Conservation (phyloP, 2,888 invertebrate species). For the Zygaena filipendulae region DNA sequence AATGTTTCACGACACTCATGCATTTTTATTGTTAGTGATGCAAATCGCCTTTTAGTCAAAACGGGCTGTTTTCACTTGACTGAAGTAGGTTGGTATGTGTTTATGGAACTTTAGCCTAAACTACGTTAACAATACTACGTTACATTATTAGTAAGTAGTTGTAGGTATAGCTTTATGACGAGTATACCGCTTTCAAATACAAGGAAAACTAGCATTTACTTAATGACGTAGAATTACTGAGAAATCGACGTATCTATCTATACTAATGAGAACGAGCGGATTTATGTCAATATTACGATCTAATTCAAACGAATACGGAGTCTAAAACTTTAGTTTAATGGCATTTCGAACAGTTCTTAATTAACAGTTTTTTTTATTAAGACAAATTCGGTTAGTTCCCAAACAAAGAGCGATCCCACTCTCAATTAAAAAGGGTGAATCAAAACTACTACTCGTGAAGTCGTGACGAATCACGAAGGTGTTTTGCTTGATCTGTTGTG, state of each 20-base stretch:
- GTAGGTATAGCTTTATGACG: background rate
- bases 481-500: slow-evolving; percentile 53
- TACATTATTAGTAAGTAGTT: background rate
- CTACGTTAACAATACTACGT: too few relatives aligned
- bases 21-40: too few relatives aligned
- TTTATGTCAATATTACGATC: slow-evolving; percentile 28
- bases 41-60: too few relatives aligned
- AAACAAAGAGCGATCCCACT: slow-evolving; percentile 62
- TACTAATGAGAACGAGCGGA: too few relatives aligned
- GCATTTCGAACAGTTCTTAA: slow-evolving; percentile 61
- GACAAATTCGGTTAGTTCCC: slow-evolving; percentile 63
- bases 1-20: too few relatives aligned
- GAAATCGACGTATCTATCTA: too few relatives aligned
- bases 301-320: slow-evolving; percentile 35
- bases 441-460: slow-evolving; percentile 54
- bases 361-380: slow-evolving; percentile 60
- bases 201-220: background rate
- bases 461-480: slow-evolving; percentile 65
- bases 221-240: too few relatives aligned
- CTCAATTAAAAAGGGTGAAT: slow-evolving; percentile 65
- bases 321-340: slow-evolving; percentile 43
- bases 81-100: too few relatives aligned
- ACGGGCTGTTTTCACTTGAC: too few relatives aligned
- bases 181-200: background rate
- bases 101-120: too few relatives aligned